Base-by-base conservation (phyloP, 2,888 invertebrate genomes). In the Drosophila dives region DNA sequence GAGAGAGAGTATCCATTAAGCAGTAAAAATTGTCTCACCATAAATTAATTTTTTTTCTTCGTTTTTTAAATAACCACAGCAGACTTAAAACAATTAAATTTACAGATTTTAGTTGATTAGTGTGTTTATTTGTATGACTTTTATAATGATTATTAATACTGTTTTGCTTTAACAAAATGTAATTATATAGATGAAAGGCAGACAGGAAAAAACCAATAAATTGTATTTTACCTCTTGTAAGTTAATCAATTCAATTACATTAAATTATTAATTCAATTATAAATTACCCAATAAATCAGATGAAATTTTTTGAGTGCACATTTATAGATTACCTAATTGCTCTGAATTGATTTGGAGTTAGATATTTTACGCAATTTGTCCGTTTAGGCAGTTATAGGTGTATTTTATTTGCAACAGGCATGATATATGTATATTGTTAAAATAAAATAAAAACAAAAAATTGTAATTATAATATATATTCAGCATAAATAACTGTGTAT, bases 401-500 rank as follows among this genome's bases (percentile, higher is more conserved):
- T 69, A 79, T 56, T 86, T 78, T 75, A 64, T 71, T 73, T 71
- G 73, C 68, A 76, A 64, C 62, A 64, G 63, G 61, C 60, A 65
- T 63, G 50, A 70, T 71, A 59, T 48, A 42, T 80, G 77, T 81
- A 80, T 76, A 72, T 80, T 81, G 77, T 80, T 80, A 50, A 66
- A 38, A 59, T 38, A 26, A 55, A 68, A 56, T 33, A 38, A 69
- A 50, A 48, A 12, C 12, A 29, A 59, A 63, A 75, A 64, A 77
- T 71, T 89, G 89, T 89, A 86, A 89, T 87, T 89, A 81, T 89
- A 68, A 81, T 89, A 68, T 83, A 89, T 83, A 89, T 89, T 68
- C 85, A 86, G 68, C 86, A 68, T 69, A 62, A 78, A 69, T 68
- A 75, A 58, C 33, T 83, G 77, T 70, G 66, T 77, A 76, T 80